Evolutionary conservation across 2,888 invertebrate genomes (phyloP), one percentile per base, ranked within the genome.

Genomic region (Bugulina stolonifera): DNA sequence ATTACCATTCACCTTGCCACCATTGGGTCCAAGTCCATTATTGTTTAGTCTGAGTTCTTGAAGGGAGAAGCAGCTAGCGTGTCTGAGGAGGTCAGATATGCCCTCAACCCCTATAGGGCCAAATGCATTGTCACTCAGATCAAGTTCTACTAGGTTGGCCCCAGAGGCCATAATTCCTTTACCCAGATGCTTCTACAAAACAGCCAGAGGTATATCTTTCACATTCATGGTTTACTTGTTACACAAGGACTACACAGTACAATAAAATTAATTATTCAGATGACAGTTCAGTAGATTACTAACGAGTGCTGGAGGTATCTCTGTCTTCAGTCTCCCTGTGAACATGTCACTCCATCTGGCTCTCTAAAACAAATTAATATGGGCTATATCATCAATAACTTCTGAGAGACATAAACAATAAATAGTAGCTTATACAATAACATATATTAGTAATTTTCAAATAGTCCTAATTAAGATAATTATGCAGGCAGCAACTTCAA

Each of bases 341-440:
- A 99, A 99, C 89, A 99, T 90, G 81, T 99, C 97, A 74, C 94
- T 94, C 92, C 96, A 97, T 72, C 92, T 84, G 0, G 95, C 95
- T 80, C 90, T 80, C 84, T 86, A 78, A 18, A 82, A 79, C 18
- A 43, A 43, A 43, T 10, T 43, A 43, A 43, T 10, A 43, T 43
- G 18, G 5, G 43, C 18, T 5, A 43, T 10, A 43, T 5, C 43
- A 43, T 43, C 18, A 43, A 43, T 43, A 43, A 43, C 43, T 10
- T n/a, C n/a, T n/a, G n/a, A n/a, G n/a, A n/a, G n/a, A n/a, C n/a
- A n/a, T n/a, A n/a, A n/a, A n/a, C n/a, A n/a, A n/a, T n/a, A n/a
- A n/a, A n/a, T n/a, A n/a, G n/a, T n/a, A n/a, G n/a, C n/a, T n/a
- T n/a, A n/a, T n/a, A n/a, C n/a, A n/a, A n/a, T n/a, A n/a, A n/a